phyloP scores from a whole-genome alignment of 2,113 vertebrate genomes.

The Apodemus speciosus region DNA sequence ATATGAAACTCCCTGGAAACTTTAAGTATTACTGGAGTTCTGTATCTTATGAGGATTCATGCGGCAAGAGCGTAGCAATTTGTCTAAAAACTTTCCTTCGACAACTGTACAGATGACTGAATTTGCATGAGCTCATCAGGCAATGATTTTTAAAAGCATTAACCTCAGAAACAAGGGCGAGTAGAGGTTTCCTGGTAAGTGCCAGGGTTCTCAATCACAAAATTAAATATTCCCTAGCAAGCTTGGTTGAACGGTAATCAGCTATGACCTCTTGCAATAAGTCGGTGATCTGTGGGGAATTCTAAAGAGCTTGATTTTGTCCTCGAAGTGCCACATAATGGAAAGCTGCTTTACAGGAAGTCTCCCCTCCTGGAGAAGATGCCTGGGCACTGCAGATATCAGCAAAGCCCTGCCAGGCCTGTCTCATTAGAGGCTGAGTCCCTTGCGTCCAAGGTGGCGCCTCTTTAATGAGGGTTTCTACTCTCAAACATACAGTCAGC shows the following conservation, averaged over 20 bases:
- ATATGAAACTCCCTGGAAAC: conserved; percentile 69
- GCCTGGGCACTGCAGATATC: accelerated
- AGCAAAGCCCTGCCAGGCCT: neutral
- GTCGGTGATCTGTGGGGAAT: conserved; percentile 41
- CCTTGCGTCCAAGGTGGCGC: accelerated
- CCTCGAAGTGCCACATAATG: neutral
- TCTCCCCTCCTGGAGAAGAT: neutral
- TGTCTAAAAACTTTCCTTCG: conserved; percentile 72
- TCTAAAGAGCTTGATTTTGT: neutral
- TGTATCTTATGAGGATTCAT: conserved; percentile 71
- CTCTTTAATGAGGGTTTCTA: neutral
- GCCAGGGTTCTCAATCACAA: conserved; percentile 62
- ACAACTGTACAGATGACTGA: conserved; percentile 57
- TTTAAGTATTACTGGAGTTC: conserved; percentile 49
- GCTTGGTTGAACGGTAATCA: conserved; percentile 76
- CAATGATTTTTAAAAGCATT: conserved; percentile 78
- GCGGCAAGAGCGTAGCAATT: conserved; percentile 56
- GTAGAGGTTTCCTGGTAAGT: conserved; percentile 69
- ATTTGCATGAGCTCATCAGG: conserved; percentile 80
- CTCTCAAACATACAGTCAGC: accelerated
- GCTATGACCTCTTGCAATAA: conserved; percentile 76
- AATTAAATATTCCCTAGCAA: conserved; percentile 73
- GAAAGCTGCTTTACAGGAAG: neutral
- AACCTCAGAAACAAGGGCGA: conserved; percentile 37
- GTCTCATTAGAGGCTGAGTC: neutral